Percentiles rank a stretch among this genome's conserved stretches.
Evolutionary conservation across 2,797 vertebrate genomes (phyloP).

Genomic region (Sebastolobus alascanus): DNA sequence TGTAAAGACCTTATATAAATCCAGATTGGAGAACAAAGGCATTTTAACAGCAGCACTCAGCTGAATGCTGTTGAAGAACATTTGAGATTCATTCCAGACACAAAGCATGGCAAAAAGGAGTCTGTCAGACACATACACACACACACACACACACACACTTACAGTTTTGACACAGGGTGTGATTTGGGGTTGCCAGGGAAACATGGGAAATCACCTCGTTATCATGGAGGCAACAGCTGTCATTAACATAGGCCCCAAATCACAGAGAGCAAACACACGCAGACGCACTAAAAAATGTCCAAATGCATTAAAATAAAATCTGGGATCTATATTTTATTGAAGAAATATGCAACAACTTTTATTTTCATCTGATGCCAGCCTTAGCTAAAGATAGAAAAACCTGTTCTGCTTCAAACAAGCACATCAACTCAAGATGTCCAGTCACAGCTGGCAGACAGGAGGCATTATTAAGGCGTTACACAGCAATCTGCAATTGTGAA

Average conservation of each 20-base stretch:
- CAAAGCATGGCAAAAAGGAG: conserved; percentile 26
- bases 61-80: conserved; percentile 30
- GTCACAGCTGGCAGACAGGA: conserved; percentile 55
- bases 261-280: conserved; percentile 43
- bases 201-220: conserved; percentile 78
- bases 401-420: conserved; percentile 27
- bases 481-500: not conserved
- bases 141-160: conserved; percentile 28
- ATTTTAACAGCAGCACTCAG: conserved; percentile 27
- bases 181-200: conserved; percentile 72
- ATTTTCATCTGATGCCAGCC: conserved; percentile 64
- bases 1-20: conserved; percentile 28
- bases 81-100: conserved; percentile 58
- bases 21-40: conserved; percentile 55
- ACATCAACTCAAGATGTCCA: conserved; percentile 48
- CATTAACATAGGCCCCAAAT: conserved; percentile 54
- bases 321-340: conserved; percentile 33
- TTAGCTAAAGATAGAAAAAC: conserved; percentile 43
- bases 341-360: conserved; percentile 9
- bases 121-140: conserved; percentile 33
- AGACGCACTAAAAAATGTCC: conserved; percentile 6
- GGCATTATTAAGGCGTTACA: conserved; percentile 4
- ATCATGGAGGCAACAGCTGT: conserved; percentile 61
- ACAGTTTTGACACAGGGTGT: conserved; percentile 41
- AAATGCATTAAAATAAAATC: conserved; percentile 29